Evolutionary conservation across 2,113 vertebrate species (phyloP).

Genomic region (Gavialis gangeticus): DNA sequence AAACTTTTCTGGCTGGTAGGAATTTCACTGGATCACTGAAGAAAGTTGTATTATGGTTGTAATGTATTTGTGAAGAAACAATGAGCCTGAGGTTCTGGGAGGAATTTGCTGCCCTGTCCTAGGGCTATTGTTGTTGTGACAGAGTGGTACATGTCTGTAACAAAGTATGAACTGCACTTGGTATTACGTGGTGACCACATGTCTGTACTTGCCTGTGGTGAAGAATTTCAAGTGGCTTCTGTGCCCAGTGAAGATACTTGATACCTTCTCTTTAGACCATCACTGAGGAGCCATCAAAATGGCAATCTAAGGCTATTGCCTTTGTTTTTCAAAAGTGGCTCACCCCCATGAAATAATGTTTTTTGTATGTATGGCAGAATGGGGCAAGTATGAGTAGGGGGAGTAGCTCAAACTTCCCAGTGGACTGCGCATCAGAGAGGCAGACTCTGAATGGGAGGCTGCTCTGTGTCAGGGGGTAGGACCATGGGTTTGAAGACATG

Average conservation of each 20-base stretch:
- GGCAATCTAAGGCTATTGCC: neutral
- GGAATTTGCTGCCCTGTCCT: neutral
- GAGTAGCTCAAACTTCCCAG: neutral
- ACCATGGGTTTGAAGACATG: neutral
- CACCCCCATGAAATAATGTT: neutral
- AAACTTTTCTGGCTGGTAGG: too few species aligned
- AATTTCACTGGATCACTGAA: neutral
- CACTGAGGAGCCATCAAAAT: neutral
- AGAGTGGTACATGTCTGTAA: neutral
- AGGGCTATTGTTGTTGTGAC: neutral
- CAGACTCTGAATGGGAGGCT: neutral
- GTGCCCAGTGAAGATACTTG: neutral
- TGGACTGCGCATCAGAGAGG: neutral
- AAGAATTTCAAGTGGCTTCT: neutral
- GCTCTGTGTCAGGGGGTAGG: neutral
- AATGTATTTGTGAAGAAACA: neutral
- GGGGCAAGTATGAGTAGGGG: neutral
- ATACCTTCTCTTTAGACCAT: neutral
- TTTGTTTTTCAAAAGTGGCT: neutral
- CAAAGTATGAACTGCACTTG: neutral
- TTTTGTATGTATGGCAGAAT: neutral
- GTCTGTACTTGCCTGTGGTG: neutral
- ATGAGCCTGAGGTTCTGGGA: neutral
- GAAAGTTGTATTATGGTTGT: neutral
- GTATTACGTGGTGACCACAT: neutral